Base-by-base conservation (phyloP, 2,113 vertebrate genomes). In the Gila orcuttii region DNA sequence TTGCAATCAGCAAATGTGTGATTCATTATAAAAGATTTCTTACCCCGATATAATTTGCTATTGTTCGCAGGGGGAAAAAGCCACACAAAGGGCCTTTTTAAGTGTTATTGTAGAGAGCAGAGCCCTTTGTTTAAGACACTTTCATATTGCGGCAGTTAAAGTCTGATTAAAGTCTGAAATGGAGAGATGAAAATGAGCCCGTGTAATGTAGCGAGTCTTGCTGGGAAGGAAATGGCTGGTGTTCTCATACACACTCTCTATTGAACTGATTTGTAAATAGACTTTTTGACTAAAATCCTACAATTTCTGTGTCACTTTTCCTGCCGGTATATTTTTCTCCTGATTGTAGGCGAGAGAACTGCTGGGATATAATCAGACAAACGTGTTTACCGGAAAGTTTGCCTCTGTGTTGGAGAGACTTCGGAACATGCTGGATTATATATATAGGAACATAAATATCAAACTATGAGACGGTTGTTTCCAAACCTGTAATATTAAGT, bases 1-100 rank as follows among this genome's bases (percentile, higher is more conserved):
- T 96, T 92, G 96, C 97, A 99, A 98, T 99, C 98, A 99, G 96
- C 94, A 96, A 97, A 98, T 96, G 95, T 95, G 94, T 90, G 95
- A 94, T 97, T 98, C 97, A 96, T 97, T 96, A 96, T 93, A 94
- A 96, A 96, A 95, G 68, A 88, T 87, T 95, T 95, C 95, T 93
- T 91, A 90, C 88, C 90, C 90, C 86, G 19, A 91, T 88, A 91
- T 96, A 94, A 95, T 95, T 95, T 94, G 91, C 93, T 92, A 95
- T 95, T 95, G 94, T 96, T 94, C 92, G 17, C 83, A 78, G 90
- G 87, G 81, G 90, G 86, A 90, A 93, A 93, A 94, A 92, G 92
- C 93, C 89, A 91, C 91, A 93, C 90, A 92, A 94, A 93, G 90
- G 93, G 92, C 90, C 91, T 91, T 92, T 93, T 91, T 89, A 93